Evolutionary conservation across 2,888 invertebrate genomes (phyloP).

Genomic region (Crossocerus cetratus): DNA sequence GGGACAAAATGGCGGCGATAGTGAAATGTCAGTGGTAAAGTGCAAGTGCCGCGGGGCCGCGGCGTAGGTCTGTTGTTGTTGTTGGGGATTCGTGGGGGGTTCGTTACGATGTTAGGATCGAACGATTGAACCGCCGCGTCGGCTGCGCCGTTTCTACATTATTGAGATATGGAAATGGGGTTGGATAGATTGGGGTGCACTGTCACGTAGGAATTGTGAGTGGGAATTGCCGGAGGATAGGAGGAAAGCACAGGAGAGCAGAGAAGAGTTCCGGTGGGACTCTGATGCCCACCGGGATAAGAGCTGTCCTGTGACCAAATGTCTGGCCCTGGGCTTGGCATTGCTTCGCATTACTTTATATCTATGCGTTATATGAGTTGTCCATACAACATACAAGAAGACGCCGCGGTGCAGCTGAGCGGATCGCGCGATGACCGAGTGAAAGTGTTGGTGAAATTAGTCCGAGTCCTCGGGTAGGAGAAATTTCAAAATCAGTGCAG

Average conservation of each 20-base stretch:
- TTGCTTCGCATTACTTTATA: not conserved
- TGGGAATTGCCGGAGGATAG: no score
- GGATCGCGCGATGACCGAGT: not conserved
- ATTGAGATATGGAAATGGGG: not conserved
- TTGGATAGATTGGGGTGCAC: not conserved
- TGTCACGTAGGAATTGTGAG: slow-evolving; percentile 14
- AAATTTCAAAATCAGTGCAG: not conserved
- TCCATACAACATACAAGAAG: no score
- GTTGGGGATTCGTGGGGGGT: not conserved
- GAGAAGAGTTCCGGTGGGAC: not conserved
- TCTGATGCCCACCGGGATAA: slow-evolving; percentile 2
- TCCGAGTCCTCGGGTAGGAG: not conserved
- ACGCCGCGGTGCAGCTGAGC: slow-evolving; percentile 19
- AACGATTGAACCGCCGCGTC: no score
- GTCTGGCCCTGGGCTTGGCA: no score
- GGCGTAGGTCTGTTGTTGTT: slow-evolving; percentile 10
- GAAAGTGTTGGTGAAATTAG: slow-evolving; percentile 5
- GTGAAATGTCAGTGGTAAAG: slow-evolving; percentile 36
- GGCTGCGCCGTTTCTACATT: slow-evolving; percentile 1
- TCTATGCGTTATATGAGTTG: no score
- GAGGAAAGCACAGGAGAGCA: no score
- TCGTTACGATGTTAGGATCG: slow-evolving; percentile 7
- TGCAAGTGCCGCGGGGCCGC: no score
- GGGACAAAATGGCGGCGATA: no score
- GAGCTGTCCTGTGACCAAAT: slow-evolving; percentile 9